Evolutionary conservation across 2,113 vertebrate species (phyloP), one percentile per base, ranked within the genome.

Genomic region (Charina bottae): DNA sequence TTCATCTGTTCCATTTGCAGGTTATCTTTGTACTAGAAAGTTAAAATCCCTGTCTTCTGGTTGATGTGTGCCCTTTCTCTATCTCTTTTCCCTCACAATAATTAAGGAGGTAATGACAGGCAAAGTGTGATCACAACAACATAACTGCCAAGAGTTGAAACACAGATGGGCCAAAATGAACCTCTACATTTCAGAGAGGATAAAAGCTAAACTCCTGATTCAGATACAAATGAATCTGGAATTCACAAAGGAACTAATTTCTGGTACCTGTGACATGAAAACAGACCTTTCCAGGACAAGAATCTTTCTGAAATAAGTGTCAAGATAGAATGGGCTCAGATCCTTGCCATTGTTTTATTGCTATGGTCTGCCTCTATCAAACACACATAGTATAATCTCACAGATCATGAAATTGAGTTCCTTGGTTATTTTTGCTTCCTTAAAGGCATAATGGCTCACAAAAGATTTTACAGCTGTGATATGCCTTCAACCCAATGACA

Each of bases 91-190:
- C 83, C 60, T 26, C 53, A 28, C n/a, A 21, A 85, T 92, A 89
- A 89, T 42, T 89, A 86, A 83, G 55, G 46, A 90, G 68, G 46
- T 26, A 46, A 93, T 87, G 26, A 60, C 90, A 92, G 90, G 68
- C 87, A 62, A 49, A 83, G 62, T 60, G 87, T 46, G 83, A 62
- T 89, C 88, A 87, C 23, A 60, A 42, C 83, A 91, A 83, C 68
- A 53, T 86, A 89, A 89, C 55, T 78, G 83, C 90, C 93, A 89
- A 92, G 62, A 83, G 17, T 28, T 83, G 42, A 91, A 85, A 86
- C 26, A 49, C 58, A 91, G 78, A 91, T 89, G 59, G 72, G 78
- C 72, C 26, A 49, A 62, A 90, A 91, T n/a, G n/a, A 84, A 42
- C 28, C 86, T 85, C 19, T 19, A 78, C 23, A 60, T 85, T 83